These are phyloP conservation scores for Triplophysa tibetana DNA, from an alignment of 2,113 vertebrate genomes.

Conservation along the genomic window DNA sequence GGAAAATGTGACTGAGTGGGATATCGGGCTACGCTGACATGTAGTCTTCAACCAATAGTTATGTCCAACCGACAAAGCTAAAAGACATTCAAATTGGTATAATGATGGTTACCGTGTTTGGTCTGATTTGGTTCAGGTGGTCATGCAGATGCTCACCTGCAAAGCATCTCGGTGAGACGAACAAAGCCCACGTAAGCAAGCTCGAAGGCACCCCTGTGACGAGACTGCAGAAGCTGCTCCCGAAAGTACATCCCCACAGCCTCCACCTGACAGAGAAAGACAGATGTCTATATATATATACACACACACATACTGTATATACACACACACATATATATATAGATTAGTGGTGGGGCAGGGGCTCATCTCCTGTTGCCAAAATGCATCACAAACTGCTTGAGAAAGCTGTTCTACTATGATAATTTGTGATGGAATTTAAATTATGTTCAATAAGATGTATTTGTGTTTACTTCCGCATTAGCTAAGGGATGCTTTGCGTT, in stretches of 20 bases:
- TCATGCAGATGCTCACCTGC: constrained; percentile 74
- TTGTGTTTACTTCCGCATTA: too few species aligned
- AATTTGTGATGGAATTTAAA: too few species aligned
- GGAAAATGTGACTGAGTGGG: neutral
- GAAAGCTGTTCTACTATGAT: too few species aligned
- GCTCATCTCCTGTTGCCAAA: too few species aligned
- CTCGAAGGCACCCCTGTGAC: constrained; percentile 96
- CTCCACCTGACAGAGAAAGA: constrained; percentile 77
- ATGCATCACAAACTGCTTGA: too few species aligned
- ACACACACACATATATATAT: too few species aligned
- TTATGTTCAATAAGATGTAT: too few species aligned
- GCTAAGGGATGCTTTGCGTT: too few species aligned
- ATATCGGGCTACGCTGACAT: neutral
- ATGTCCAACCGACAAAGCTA: neutral
- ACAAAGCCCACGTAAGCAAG: constrained; percentile 95
- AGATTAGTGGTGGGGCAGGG: too few species aligned
- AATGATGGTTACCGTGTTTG: too few species aligned
- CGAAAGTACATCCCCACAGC: constrained; percentile 92
- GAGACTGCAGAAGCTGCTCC: constrained; percentile 91
- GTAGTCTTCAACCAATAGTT: neutral
- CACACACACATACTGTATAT: too few species aligned
- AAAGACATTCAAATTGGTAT: constrained; percentile 31
- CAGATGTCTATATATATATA: neutral
- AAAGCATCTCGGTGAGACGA: constrained; percentile 88
- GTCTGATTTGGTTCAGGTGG: too few species aligned